Base-by-base conservation (phyloP, 2,113 vertebrate genomes). In the Hyla sarda region DNA sequence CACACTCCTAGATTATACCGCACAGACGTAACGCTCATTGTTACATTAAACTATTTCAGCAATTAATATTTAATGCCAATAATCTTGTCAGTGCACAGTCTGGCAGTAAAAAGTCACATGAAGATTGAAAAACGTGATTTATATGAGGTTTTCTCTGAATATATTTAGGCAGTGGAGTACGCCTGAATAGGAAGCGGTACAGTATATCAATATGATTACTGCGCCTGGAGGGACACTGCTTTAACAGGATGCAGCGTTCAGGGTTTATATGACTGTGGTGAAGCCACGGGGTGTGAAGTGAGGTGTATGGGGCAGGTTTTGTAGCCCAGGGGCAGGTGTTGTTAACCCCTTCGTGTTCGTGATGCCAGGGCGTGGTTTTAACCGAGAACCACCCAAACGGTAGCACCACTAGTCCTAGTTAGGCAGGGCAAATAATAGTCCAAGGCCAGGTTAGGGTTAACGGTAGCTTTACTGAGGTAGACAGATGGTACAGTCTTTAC, bases 1-100 rank as follows among this genome's bases (percentile, higher is more conserved):
- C 48, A n/a, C 50, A 41, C 45, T 25, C 74, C 65, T 67, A 77
- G 58, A 56, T 47, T 30, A 71, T 30, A 23, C 48, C 9, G 48
- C 23, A 28, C 72, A 79, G 50, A 79, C n/a, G 34, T 30, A 72
- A 62, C 80, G 14, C 74, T 76, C 56, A 6, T 23, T 78, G 56
- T 83, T 48, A 47, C 60, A 65, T 81, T 87, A 48, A 80, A 65
- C 54, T 47, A 79, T 74, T 37, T 28, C 60, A 1, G 41, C 52
- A 50, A 67, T 73, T 52, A 73, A 74, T 84, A 87, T 74, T 80
- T 84, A 71, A 81, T 62, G 41, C 28, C 60, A 79, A 79, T 84
- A 77, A 87, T 87, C 60, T 73, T n/a, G 17, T 74, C 62, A 65
- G 82, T 30, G 4, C 16, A 45, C 67, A 32, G 32, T 9, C 32